Evolutionary conservation across 2,888 invertebrate genomes (phyloP).

Genomic region (Ellobium chinense): DNA sequence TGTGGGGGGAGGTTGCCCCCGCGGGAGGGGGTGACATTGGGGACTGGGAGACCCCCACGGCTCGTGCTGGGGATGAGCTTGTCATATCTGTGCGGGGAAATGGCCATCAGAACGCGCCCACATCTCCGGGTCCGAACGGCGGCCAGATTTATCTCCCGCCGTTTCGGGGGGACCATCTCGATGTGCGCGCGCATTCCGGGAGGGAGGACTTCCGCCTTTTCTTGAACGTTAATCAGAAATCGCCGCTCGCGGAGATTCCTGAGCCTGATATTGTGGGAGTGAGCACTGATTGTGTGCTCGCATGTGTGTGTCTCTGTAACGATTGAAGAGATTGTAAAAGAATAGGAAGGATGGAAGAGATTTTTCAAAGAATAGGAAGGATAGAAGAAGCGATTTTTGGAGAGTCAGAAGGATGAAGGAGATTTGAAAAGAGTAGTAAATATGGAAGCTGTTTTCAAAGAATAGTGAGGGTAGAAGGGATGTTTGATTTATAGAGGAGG

Average conservation of each 20-base stretch:
- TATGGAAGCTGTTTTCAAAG: no score
- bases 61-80: conserved; percentile 31
- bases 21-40: not conserved
- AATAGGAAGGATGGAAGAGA: no score
- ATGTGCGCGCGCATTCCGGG: not conserved
- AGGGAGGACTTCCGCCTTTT: conserved; percentile 20
- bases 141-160: conserved; percentile 20
- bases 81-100: conserved; percentile 36
- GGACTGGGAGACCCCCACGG: not conserved
- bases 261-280: conserved; percentile 37
- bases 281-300: not conserved
- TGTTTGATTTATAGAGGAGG: no score
- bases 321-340: no score
- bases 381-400: no score
- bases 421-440: no score
- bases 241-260: conserved; percentile 50
- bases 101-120: conserved; percentile 20
- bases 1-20: not conserved
- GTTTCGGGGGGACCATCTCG: not conserved
- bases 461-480: no score
- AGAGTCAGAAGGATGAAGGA: no score
- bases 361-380: no score
- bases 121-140: not conserved
- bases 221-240: conserved; percentile 51
- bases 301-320: conserved; percentile 6